Percentiles rank a stretch among this genome's conserved stretches.
Conservation (phyloP, 2,797 vertebrate genomes). For the Myoxocephalus aenaeus region DNA sequence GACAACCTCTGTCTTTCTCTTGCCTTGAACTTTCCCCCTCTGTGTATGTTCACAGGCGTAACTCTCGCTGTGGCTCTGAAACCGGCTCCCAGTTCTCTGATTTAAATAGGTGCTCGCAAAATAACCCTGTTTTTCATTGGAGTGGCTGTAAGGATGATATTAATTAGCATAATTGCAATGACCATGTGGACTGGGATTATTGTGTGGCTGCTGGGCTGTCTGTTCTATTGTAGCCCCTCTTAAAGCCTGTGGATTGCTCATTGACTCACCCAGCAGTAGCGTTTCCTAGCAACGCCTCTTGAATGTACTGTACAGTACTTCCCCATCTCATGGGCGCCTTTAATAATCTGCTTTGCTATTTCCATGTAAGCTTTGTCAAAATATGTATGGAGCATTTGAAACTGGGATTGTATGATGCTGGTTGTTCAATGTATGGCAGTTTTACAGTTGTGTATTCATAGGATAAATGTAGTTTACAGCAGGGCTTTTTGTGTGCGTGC, state of each 20-base stretch:
- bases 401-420: conserved; percentile 50
- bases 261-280: conserved; percentile 81
- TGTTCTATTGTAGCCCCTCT: conserved; percentile 77
- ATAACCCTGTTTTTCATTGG: conserved; percentile 54
- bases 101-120: conserved; percentile 56
- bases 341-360: conserved; percentile 80
- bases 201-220: conserved; percentile 71
- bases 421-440: conserved; percentile 22
- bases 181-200: conserved; percentile 80
- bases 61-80: conserved; percentile 26
- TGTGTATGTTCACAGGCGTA: not conserved
- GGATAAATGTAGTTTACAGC: conserved; percentile 39
- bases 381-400: conserved; percentile 80
- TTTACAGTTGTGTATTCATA: conserved; percentile 26
- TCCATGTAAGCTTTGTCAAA: conserved; percentile 82
- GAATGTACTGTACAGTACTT: conserved; percentile 82
- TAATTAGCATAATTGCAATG: conserved; percentile 83
- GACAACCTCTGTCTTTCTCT: conserved; percentile 30
- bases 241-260: conserved; percentile 77
- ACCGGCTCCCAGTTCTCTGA: conserved; percentile 31
- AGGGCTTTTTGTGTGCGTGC: conserved; percentile 33
- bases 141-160: conserved; percentile 75
- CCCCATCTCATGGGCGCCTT: conserved; percentile 81
- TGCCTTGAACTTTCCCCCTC: conserved; percentile 35
- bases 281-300: conserved; percentile 86